A percentile compares a stretch with the other conserved stretches of the same genome.
Evolutionary conservation across 1,140 invertebrate species (phyloP).

Genomic region (Drosophila persimilis): DNA sequence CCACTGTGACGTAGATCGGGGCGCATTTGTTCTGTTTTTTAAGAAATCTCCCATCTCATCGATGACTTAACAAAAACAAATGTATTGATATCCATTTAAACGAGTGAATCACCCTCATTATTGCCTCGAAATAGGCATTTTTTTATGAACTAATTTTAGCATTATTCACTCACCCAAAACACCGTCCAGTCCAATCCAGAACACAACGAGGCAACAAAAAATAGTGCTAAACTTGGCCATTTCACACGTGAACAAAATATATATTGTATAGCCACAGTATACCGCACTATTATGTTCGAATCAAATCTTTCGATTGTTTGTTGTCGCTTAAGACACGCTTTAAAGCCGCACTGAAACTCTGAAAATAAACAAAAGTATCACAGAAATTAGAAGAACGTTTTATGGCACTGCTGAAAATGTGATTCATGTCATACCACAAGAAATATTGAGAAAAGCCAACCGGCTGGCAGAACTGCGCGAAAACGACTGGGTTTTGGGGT

Average conservation of each 20-base stretch:
- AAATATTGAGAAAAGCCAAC: too few species aligned
- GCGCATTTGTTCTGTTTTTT: constrained; percentile 1
- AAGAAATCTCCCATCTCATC: constrained; percentile 15
- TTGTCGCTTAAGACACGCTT: too few species aligned
- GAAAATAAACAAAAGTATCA: constrained; percentile 1
- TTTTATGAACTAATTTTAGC: constrained; percentile 13
- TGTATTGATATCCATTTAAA: constrained; percentile 3
- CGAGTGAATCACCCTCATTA: constrained; percentile 27
- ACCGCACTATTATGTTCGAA: background rate
- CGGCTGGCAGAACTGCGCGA: too few species aligned
- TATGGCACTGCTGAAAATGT: too few species aligned
- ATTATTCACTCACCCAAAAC: constrained; percentile 30
- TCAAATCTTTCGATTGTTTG: too few species aligned
- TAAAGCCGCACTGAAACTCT: constrained; percentile 16
- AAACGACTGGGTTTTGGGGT: too few species aligned
- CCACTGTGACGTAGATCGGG: constrained; percentile 28
- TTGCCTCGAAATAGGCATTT: too few species aligned
- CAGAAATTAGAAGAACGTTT: background rate
- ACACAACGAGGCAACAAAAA: background rate
- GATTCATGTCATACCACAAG: too few species aligned
- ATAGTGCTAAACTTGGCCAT: constrained; percentile 12
- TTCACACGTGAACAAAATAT: background rate
- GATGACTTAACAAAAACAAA: constrained; percentile 15
- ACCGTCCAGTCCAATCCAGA: background rate
- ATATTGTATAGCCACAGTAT: too few species aligned